A percentile compares a stretch with the other conserved stretches of the same genome.
These are phyloP conservation scores for Pyrocoelia pectoralis DNA, from an alignment of 2,888 invertebrate species.

Conservation along the genomic window DNA sequence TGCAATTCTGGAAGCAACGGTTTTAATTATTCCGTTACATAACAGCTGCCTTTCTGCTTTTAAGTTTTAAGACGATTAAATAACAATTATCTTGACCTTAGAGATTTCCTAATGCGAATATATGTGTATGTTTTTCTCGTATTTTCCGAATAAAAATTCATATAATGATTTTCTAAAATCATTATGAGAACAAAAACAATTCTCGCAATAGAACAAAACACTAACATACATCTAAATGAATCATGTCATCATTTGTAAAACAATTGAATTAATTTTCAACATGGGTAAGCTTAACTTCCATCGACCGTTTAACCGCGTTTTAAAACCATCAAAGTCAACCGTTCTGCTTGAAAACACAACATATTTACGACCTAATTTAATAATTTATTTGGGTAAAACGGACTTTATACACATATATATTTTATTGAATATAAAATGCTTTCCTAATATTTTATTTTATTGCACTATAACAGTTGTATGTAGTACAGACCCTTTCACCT, in stretches of 20 bases:
- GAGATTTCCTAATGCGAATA: not conserved
- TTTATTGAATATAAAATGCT: constrained; percentile 52
- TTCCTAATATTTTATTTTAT: constrained; percentile 51
- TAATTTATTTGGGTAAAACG: constrained; percentile 50
- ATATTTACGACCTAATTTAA: constrained; percentile 55
- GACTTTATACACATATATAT: constrained; percentile 30
- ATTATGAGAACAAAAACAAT: constrained; percentile 21
- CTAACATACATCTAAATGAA: constrained; percentile 51
- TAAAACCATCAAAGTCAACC: constrained; percentile 44
- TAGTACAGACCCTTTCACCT: constrained; percentile 25
- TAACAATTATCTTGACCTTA: constrained; percentile 12
- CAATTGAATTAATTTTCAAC: constrained; percentile 62
- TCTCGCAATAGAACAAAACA: constrained; percentile 20
- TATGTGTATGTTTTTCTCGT: not conserved
- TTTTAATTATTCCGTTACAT: constrained; percentile 21
- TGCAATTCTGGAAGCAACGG: constrained; percentile 6
- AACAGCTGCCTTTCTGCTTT: constrained; percentile 19
- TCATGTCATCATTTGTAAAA: constrained; percentile 59
- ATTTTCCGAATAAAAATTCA: not conserved
- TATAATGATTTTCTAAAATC: not conserved
- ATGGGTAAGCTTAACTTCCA: constrained; percentile 56
- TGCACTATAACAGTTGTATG: constrained; percentile 54
- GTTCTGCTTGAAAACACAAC: constrained; percentile 46
- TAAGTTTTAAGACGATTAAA: constrained; percentile 12
- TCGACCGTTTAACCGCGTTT: constrained; percentile 53